Evolutionary conservation across 2,797 vertebrate species (phyloP).

Genomic region (Varecia variegata): DNA sequence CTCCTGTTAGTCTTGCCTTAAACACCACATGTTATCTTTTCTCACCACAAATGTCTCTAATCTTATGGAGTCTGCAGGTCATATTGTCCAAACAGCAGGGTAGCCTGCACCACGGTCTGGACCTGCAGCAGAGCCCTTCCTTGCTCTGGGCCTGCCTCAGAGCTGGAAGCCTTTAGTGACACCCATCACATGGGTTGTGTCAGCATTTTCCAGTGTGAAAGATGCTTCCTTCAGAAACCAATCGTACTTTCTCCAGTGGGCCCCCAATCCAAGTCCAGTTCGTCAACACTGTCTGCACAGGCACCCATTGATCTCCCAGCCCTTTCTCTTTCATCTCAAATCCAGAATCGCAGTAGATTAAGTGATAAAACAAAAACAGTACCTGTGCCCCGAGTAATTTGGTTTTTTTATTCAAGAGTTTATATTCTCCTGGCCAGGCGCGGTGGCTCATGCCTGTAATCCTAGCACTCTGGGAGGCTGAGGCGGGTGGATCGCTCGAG

Average conservation of each 20-base stretch:
- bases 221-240: neutral
- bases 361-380: neutral
- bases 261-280: neutral
- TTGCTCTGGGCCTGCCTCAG: neutral
- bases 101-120: neutral
- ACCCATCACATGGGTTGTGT: neutral
- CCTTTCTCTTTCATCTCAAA: slow-evolving; percentile 53
- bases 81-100: neutral
- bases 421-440: no score
- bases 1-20: neutral
- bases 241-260: neutral
- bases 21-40: neutral
- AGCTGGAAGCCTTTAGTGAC: neutral
- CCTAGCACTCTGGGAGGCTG: no score
- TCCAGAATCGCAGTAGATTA: slow-evolving; percentile 13
- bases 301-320: neutral
- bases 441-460: no score
- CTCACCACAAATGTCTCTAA: neutral
- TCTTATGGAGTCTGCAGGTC: neutral
- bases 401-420: neutral
- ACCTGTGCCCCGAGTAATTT: neutral
- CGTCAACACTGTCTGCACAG: neutral
- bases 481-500: no score
- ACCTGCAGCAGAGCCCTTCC: neutral
- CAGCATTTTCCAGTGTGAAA: neutral